phyloP scores from a whole-genome alignment of 92 coral and sea anemone species.

The Siderastrea radians region DNA sequence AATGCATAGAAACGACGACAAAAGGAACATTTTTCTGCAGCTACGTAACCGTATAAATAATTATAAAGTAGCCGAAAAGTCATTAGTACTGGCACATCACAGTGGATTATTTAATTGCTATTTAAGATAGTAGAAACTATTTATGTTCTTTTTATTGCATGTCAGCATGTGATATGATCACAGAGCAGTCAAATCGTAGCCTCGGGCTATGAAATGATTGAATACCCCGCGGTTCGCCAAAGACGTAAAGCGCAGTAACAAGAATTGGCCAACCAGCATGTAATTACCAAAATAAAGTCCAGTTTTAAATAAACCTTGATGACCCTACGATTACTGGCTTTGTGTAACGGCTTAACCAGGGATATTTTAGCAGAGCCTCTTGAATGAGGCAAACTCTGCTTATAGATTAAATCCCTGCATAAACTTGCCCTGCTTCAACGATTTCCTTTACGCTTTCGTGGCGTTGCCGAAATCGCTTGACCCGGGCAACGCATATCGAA shows the following conservation, averaged over 20 bases:
- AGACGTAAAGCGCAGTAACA: constrained; percentile 24
- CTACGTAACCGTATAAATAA: neutral
- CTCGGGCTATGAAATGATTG: constrained; percentile 37
- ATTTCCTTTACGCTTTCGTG: neutral
- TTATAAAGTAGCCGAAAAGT: constrained; percentile 16
- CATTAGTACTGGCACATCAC: constrained; percentile 38
- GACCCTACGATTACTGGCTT: constrained; percentile 24
- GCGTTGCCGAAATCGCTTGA: neutral
- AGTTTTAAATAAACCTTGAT: constrained; percentile 32
- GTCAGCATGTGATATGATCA: constrained; percentile 51
- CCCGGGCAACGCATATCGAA: no score
- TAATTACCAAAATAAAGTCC: constrained; percentile 45
- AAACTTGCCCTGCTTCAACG: neutral
- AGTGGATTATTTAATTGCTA: constrained; percentile 54
- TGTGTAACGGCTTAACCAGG: constrained; percentile 20
- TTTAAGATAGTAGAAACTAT: constrained; percentile 55
- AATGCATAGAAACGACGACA: constrained; percentile 31
- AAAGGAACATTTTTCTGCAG: constrained; percentile 33
- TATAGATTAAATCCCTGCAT: neutral
- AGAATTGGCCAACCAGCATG: constrained; percentile 43
- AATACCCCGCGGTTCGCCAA: constrained; percentile 40
- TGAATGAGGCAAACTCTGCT: neutral
- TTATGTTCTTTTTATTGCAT: constrained; percentile 28
- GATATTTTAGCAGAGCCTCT: constrained; percentile 7
- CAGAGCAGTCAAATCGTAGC: constrained; percentile 22